Base-by-base conservation (phyloP, 2,113 vertebrate genomes). In the Acrocephalus arundinaceus region DNA sequence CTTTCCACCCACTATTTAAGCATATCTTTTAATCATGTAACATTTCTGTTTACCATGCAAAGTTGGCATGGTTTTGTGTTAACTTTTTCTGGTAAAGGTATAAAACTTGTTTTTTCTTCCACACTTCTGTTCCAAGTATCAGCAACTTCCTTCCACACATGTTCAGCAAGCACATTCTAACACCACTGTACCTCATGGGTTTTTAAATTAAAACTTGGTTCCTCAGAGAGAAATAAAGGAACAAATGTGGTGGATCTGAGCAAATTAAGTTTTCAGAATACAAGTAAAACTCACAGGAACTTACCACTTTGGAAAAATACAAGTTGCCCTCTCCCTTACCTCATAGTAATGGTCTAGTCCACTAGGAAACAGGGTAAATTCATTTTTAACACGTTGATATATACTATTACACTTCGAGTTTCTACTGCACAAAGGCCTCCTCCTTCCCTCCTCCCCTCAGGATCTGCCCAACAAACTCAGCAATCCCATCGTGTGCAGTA, bases 91-190 rank as follows among this genome's bases (percentile, higher is more conserved):
- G 9, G 8, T 43, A 30, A 83, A 65, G 15, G 6, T 16, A 10
- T 14, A 7, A 21, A 57, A 43, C 17, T 11, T 33, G 33, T 43
- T 45, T 73, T 35, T 59, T 11, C 37, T 67, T 67, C 9, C 45
- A 23, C 52, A 24, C 13, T 65, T 85, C 39, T 55, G n/a, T 35
- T 68, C 24, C 48, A 57, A 52, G 2, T 3, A n/a, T 1, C 31
- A 73, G 49, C 61, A 81, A 21, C 46, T 17, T 31, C n/a, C 30
- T 13, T 45, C n/a, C 33, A 28, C 0, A 0, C 10, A 46, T 1
- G 0, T 18, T 30, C 37, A 70, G 25, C 18, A 65, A 68, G 18
- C 21, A 18, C 18, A 7, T 43, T 2, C 0, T 41, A 52, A 46
- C 8, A n/a, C 13, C 22, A 11, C 9, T 25, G 11, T 28, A 52